A percentile compares a stretch with the other conserved stretches of the same genome.
Conservation (phyloP, 2,797 vertebrate species). For the Dromococcyx pavoninus region DNA sequence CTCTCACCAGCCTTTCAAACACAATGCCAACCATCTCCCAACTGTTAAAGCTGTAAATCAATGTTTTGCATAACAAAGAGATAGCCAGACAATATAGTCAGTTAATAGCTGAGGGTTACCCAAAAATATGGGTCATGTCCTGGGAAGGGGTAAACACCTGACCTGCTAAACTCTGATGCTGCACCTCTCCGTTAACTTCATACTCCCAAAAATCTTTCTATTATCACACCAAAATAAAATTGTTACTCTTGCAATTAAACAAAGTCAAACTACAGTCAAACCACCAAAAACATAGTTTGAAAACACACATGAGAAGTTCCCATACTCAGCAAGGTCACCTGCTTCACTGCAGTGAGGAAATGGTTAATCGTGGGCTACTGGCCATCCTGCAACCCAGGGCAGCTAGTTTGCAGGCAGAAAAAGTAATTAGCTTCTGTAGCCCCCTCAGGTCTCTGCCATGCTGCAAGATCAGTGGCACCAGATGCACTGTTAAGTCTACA, state of each 20-base stretch:
- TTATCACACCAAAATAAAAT: not conserved
- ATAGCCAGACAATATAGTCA: fast-evolving
- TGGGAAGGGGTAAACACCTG: not conserved
- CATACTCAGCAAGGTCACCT: not conserved
- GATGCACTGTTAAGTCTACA: not conserved
- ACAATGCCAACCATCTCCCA: not conserved
- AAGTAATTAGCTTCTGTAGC: not conserved
- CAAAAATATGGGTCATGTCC: not conserved
- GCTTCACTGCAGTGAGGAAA: not conserved
- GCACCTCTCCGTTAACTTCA: not conserved
- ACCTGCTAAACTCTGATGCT: not conserved
- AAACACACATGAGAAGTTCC: not conserved
- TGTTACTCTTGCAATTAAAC: not conserved
- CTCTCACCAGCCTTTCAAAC: not conserved
- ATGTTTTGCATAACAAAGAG: not conserved
- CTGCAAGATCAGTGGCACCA: not conserved
- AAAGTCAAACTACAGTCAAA: not conserved
- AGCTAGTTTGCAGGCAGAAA: not conserved
- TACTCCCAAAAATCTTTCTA: not conserved
- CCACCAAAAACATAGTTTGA: not conserved
- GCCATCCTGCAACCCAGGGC: not conserved
- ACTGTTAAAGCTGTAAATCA: not conserved
- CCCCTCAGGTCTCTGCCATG: too few relatives aligned
- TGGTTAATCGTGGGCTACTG: not conserved
- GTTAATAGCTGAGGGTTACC: not conserved